Percentiles rank a stretch among this genome's conserved stretches.
Conservation (phyloP, 2,797 vertebrate species). For the Staurois parvus region DNA sequence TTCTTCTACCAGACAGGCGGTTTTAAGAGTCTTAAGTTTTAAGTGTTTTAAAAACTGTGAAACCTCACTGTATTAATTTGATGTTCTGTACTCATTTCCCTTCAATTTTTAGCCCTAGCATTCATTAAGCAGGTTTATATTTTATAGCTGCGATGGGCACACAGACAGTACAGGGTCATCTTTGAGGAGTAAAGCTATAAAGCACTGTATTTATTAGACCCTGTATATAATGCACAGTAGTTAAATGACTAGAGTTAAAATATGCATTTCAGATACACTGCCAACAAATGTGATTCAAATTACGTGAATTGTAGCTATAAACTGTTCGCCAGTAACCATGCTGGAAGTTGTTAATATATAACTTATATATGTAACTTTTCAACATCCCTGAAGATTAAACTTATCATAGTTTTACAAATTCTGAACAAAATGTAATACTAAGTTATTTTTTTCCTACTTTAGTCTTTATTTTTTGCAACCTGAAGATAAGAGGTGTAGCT, state of each 20-base stretch:
- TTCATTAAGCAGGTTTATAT: slow-evolving; percentile 13
- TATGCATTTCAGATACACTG: slow-evolving; percentile 28
- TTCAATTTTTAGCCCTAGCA: slow-evolving; percentile 18
- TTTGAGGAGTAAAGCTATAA: slow-evolving; percentile 33
- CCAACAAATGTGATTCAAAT: slow-evolving; percentile 38
- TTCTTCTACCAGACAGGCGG: slow-evolving; percentile 8
- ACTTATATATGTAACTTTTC: neutral
- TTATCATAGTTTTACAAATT: neutral
- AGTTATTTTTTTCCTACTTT: no score
- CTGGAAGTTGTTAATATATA: neutral
- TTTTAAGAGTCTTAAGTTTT: slow-evolving; percentile 12
- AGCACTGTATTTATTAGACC: slow-evolving; percentile 34
- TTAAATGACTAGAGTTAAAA: slow-evolving; percentile 29
- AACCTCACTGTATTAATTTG: slow-evolving; percentile 38
- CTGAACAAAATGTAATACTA: neutral
- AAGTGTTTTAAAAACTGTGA: slow-evolving; percentile 33
- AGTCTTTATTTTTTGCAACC: no score
- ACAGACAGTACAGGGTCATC: slow-evolving; percentile 27
- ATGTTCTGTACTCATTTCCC: slow-evolving; percentile 40
- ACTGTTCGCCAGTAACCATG: neutral
- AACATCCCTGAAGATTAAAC: neutral
- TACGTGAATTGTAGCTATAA: slow-evolving; percentile 17
- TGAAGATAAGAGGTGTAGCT: no score
- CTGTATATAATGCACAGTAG: slow-evolving; percentile 36
- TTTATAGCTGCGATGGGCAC: slow-evolving; percentile 25